A percentile compares a stretch with the other conserved stretches of the same genome.
Conservation (phyloP, 2,888 invertebrate genomes). For the Eupithecia dodoneata region DNA sequence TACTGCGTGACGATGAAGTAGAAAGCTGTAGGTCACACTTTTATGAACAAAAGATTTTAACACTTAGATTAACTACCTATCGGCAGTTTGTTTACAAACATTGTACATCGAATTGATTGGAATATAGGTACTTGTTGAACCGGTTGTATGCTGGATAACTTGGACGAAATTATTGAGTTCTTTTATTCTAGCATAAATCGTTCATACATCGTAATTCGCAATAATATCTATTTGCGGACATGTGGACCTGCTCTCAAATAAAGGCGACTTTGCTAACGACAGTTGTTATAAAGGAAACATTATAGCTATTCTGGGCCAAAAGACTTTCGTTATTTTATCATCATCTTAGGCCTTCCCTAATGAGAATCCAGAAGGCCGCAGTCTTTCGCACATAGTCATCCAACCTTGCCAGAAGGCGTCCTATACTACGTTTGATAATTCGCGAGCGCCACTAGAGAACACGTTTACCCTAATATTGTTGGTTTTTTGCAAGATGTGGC, state of each 20-base stretch:
- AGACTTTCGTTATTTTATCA: not conserved
- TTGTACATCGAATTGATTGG: not conserved
- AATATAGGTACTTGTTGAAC: too few species aligned
- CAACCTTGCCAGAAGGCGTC: too few species aligned
- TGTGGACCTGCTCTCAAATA: not conserved
- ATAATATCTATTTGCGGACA: not conserved
- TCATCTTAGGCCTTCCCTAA: too few species aligned
- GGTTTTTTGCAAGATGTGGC: too few species aligned
- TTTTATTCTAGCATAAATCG: not conserved
- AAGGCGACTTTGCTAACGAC: not conserved
- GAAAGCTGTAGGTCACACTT: too few species aligned
- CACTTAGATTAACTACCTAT: not conserved
- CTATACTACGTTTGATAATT: too few species aligned
- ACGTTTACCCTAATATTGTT: too few species aligned
- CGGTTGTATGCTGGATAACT: not conserved
- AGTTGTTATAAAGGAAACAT: not conserved
- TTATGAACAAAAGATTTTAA: too few species aligned
- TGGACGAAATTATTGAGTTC: not conserved
- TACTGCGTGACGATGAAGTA: too few species aligned
- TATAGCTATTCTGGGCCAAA: not conserved
- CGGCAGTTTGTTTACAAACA: not conserved
- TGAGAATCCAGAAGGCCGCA: too few species aligned
- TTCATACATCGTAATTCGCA: not conserved
- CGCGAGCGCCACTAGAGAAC: too few species aligned
- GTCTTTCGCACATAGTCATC: too few species aligned